Percentiles rank a stretch among this genome's conserved stretches.
Evolutionary conservation across 2,797 vertebrate species (phyloP).

Genomic region (Furcifer pardalis): DNA sequence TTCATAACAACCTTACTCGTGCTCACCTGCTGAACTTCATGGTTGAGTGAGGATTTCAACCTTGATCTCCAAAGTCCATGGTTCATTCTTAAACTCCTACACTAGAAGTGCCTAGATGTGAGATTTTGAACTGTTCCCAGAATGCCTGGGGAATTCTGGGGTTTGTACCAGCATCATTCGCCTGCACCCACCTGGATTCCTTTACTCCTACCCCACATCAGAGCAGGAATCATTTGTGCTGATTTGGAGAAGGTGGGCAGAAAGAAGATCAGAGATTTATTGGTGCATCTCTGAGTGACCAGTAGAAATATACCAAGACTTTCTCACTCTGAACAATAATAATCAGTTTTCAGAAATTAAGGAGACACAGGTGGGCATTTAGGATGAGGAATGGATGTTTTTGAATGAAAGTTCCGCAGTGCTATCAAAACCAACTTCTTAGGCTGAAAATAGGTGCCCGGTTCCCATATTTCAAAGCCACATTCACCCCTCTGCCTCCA

Average conservation of each 20-base stretch:
- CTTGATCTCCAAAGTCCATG: neutral
- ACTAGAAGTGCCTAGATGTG: too few relatives aligned
- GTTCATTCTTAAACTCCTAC: too few relatives aligned
- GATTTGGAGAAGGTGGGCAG: neutral
- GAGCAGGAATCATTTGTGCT: neutral
- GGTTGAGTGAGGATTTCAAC: neutral
- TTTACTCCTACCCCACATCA: neutral
- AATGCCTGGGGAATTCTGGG: too few relatives aligned
- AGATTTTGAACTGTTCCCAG: too few relatives aligned
- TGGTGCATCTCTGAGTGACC: neutral
- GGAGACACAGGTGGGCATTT: neutral
- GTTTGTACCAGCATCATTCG: too few relatives aligned
- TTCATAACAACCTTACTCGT: neutral
- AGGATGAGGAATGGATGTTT: neutral
- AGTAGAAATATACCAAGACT: neutral
- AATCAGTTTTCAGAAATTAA: neutral
- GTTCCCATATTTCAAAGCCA: neutral
- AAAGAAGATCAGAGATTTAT: neutral
- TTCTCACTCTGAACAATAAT: neutral
- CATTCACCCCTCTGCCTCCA: neutral
- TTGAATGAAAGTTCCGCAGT: neutral
- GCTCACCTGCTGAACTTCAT: neutral
- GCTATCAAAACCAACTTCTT: neutral
- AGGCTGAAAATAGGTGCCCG: neutral
- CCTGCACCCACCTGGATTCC: neutral